phyloP scores from a whole-genome alignment of 2,797 vertebrate genomes.

The Pseudochirops corinnae region DNA sequence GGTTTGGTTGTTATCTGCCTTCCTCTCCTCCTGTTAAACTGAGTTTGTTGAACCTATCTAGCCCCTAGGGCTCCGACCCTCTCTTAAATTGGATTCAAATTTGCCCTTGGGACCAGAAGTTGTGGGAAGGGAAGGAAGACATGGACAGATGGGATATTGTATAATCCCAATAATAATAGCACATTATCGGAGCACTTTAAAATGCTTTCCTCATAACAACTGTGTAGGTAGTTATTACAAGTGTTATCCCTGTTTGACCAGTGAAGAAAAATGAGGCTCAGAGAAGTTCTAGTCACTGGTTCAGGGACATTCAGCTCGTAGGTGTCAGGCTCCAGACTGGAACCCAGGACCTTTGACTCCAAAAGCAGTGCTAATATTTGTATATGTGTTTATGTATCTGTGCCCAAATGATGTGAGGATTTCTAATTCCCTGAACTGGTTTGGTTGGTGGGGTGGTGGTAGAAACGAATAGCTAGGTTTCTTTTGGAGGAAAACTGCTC shows the following conservation, averaged over 20 bases:
- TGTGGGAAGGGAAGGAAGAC: background rate
- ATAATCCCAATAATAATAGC: background rate
- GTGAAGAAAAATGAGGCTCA: background rate
- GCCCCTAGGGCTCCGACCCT: background rate
- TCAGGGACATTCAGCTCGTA: fast-evolving
- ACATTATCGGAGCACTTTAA: background rate
- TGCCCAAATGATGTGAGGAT: background rate
- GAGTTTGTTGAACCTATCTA: fast-evolving
- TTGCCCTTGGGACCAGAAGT: background rate
- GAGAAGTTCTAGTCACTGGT: background rate
- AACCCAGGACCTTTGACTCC: background rate
- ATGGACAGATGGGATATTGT: background rate
- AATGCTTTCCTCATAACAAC: background rate
- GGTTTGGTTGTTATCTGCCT: background rate
- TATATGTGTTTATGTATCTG: background rate
- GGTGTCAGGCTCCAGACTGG: background rate
- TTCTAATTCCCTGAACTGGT: background rate
- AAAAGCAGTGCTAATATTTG: background rate
- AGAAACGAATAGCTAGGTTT: background rate
- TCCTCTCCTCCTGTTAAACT: background rate
- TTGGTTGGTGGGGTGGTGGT: no score
- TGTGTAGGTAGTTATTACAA: fast-evolving
- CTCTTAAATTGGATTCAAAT: background rate
- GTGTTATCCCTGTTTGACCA: background rate
- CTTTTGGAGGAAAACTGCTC: background rate